A percentile compares a stretch with the other conserved stretches of the same genome.
These are phyloP conservation scores for Leptopilina myrica DNA, from an alignment of 2,888 invertebrate species.

Conservation along the genomic window DNA sequence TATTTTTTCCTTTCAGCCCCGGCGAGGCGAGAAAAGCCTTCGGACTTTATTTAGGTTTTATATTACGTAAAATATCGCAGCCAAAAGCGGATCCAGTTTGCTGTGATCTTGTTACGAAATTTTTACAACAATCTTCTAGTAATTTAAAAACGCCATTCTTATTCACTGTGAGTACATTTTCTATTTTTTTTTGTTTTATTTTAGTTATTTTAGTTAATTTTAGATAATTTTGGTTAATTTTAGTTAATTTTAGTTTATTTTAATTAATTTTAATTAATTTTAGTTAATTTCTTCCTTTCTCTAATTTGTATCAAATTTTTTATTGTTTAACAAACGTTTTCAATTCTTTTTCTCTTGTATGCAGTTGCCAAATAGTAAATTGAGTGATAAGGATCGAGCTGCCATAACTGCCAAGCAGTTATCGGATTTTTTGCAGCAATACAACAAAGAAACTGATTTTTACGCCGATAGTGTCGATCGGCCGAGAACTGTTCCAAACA, in stretches of 20 bases:
- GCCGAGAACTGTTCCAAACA: constrained; percentile 79
- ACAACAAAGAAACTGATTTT: constrained; percentile 89
- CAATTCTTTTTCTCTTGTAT: constrained; percentile 44
- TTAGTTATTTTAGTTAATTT: too few relatives aligned
- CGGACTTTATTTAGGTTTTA: constrained; percentile 86
- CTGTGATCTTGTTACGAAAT: constrained; percentile 84
- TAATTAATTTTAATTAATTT: too few relatives aligned
- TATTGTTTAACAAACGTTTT: neutral
- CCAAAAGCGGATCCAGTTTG: constrained; percentile 74
- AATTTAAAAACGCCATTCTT: constrained; percentile 84
- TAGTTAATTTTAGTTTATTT: too few relatives aligned
- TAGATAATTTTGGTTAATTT: too few relatives aligned
- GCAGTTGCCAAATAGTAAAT: constrained; percentile 84
- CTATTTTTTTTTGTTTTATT: neutral
- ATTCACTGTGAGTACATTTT: constrained; percentile 78
- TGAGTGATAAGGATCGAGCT: constrained; percentile 88
- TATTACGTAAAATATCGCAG: constrained; percentile 83
- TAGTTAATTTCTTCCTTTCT: too few relatives aligned
- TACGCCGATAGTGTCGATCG: constrained; percentile 85
- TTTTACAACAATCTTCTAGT: constrained; percentile 85
- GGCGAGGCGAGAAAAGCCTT: constrained; percentile 87
- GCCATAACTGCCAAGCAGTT: constrained; percentile 90
- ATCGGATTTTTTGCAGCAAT: constrained; percentile 90
- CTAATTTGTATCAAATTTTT: too few relatives aligned
- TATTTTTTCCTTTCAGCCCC: constrained; percentile 61